Conservation (phyloP, 2,888 invertebrate species). For the Leptodirus hochenwartii region DNA sequence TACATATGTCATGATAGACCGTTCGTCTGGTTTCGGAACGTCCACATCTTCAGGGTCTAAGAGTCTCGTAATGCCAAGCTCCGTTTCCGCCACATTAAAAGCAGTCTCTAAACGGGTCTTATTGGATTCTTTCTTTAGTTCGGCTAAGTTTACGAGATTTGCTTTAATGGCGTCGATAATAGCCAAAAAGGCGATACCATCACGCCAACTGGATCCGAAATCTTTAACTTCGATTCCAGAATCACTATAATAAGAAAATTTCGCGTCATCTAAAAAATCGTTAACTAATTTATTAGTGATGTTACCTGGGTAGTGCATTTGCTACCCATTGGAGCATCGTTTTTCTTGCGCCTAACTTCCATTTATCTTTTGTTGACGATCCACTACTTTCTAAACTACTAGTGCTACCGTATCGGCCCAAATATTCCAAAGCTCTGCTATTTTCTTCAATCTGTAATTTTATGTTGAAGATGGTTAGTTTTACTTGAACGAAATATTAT, state of each 20-base stretch:
- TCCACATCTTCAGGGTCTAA: constrained; percentile 93
- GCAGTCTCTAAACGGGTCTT: constrained; percentile 75
- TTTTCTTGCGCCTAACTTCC: constrained; percentile 82
- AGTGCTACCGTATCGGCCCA: constrained; percentile 65
- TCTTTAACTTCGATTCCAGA: constrained; percentile 78
- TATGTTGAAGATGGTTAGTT: too few species aligned
- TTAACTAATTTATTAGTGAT: neutral
- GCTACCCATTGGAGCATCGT: constrained; percentile 89
- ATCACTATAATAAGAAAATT: constrained; percentile 43
- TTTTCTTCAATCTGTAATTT: constrained; percentile 79
- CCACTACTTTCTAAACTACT: constrained; percentile 71
- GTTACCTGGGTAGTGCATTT: constrained; percentile 68
- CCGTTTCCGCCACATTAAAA: constrained; percentile 79
- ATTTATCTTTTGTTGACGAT: constrained; percentile 46
- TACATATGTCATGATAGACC: constrained; percentile 96
- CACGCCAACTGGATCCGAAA: constrained; percentile 91
- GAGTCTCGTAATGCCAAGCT: constrained; percentile 78
- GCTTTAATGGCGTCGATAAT: constrained; percentile 90
- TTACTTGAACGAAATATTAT: neutral
- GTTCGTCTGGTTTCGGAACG: constrained; percentile 89
- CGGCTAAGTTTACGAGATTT: constrained; percentile 74
- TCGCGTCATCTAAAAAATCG: neutral
- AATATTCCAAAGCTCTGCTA: constrained; percentile 71
- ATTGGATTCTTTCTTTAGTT: constrained; percentile 61
- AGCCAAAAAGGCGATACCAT: constrained; percentile 88